These are phyloP conservation scores for Campoletis raptor DNA, from an alignment of 2,888 invertebrate genomes.

Conservation along the genomic window DNA sequence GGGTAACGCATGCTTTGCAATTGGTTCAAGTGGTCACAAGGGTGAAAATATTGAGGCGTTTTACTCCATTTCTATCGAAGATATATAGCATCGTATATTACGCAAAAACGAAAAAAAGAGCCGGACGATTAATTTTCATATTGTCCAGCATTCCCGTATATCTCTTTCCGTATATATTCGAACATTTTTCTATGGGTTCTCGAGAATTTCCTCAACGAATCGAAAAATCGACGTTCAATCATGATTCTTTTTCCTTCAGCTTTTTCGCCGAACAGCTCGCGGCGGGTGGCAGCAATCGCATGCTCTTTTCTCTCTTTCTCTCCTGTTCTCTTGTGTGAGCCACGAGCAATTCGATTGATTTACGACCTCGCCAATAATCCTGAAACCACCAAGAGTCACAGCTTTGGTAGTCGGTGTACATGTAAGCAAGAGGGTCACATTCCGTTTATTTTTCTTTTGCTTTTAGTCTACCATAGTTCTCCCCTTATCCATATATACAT, in stretches of 20 bases:
- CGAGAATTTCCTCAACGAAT: conserved; percentile 48
- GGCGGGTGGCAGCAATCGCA: conserved; percentile 46
- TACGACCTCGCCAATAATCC: conserved; percentile 65
- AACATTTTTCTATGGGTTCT: conserved; percentile 26
- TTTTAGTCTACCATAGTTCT: conserved; percentile 24
- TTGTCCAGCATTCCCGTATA: conserved; percentile 42
- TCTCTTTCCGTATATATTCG: conserved; percentile 9
- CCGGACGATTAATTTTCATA: conserved; percentile 61
- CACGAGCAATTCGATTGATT: conserved; percentile 66
- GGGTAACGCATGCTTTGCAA: not conserved
- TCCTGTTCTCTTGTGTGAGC: conserved; percentile 39
- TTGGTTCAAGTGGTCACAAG: conserved; percentile 43
- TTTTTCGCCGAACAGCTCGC: conserved; percentile 16
- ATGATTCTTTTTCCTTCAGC: conserved; percentile 43
- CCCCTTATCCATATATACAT: conserved; percentile 5
- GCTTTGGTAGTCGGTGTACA: conserved; percentile 23
- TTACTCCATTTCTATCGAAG: not conserved
- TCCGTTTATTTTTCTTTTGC: conserved; percentile 29
- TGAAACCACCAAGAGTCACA: conserved; percentile 52
- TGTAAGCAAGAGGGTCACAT: conserved; percentile 6
- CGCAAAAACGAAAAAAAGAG: not conserved
- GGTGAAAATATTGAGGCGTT: conserved; percentile 22
- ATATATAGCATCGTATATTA: not conserved
- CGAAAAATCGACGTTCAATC: conserved; percentile 64
- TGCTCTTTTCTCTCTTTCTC: conserved; percentile 10